These are phyloP conservation scores for Pitangus sulphuratus DNA, from an alignment of 2,797 vertebrate genomes.

Conservation along the genomic window DNA sequence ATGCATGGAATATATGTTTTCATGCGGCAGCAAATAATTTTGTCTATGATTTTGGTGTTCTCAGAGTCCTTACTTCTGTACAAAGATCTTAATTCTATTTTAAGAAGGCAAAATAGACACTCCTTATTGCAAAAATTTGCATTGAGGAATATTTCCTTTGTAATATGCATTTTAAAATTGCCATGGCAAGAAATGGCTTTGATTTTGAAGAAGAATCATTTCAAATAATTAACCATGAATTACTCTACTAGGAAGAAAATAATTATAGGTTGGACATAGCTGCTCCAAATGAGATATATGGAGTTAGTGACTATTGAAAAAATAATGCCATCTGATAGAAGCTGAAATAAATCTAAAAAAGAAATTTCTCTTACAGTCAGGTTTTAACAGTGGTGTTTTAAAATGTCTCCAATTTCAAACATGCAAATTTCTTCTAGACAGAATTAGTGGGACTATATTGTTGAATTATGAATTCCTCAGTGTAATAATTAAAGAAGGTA, in stretches of 20 bases:
- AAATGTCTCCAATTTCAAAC: conserved; percentile 69
- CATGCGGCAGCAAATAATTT: not conserved
- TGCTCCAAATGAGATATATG: conserved; percentile 63
- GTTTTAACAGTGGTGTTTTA: conserved; percentile 67
- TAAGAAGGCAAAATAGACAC: conserved; percentile 41
- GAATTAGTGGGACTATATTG: conserved; percentile 64
- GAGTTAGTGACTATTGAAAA: conserved; percentile 73
- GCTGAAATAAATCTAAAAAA: conserved; percentile 69
- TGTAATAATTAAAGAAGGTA: conserved; percentile 67
- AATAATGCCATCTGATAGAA: conserved; percentile 74
- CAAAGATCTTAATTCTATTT: conserved; percentile 56
- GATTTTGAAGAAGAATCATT: conserved; percentile 76
- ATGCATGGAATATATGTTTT: not conserved
- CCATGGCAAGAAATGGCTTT: conserved; percentile 73
- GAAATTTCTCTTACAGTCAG: conserved; percentile 61
- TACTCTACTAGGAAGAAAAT: conserved; percentile 86
- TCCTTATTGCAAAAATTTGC: conserved; percentile 64
- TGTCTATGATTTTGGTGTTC: not conserved
- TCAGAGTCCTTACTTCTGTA: not conserved
- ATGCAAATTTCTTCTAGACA: conserved; percentile 71
- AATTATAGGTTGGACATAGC: conserved; percentile 86
- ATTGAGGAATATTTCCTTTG: conserved; percentile 80
- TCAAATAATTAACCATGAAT: conserved; percentile 87
- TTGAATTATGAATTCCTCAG: conserved; percentile 62
- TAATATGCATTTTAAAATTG: conserved; percentile 76